Base-by-base conservation (phyloP, 2,113 vertebrate genomes). In the Salvator merianae region DNA sequence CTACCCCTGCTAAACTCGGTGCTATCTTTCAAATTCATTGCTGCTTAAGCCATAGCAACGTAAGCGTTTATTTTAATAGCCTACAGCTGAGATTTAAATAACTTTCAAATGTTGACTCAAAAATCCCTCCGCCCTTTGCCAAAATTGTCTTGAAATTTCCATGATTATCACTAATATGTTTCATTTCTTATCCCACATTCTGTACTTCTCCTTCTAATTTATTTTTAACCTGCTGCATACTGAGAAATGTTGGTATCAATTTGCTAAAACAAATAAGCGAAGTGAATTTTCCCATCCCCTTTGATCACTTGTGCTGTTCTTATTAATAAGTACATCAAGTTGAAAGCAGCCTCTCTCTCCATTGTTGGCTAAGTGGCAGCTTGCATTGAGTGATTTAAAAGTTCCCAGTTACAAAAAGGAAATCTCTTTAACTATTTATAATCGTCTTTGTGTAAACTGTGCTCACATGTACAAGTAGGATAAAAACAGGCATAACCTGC, bases 21-120 rank as follows among this genome's bases (percentile, higher is more conserved):
- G 32, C 53, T 65, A 10, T 50, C 50, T 84, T 84, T 50, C 69
- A 72, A 79, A 32, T 30, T 7, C 81, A 87, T 82, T 91, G 90
- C 93, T 94, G 89, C 91, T 92, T 91, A 95, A 95, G 90, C 80
- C 89, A 88, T 89, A 65, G 83, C 78, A 72, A 92, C 91, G 92
- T 93, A 94, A 93, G 92, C 87, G 87, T 95, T 92, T 94, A 92
- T 95, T 94, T 95, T 94, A 95, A 93, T 94, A 95, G 92, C 86
- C 85, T 94, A 90, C 93, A 91, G 89, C 90, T 95, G 92, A 93
- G 92, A 95, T 92, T 95, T 95, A 96, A 96, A 96, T 94, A 95
- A 92, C 95, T 90, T 96, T 94, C 88, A 88, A 94, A 93, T 95
- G 91, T 95, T 94, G 91, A 94, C 92, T 95, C 91, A 91, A 93